Percentiles rank a stretch among this genome's conserved stretches.
These are phyloP conservation scores for Gila robusta DNA, from an alignment of 2,797 vertebrate genomes.

Conservation along the genomic window DNA sequence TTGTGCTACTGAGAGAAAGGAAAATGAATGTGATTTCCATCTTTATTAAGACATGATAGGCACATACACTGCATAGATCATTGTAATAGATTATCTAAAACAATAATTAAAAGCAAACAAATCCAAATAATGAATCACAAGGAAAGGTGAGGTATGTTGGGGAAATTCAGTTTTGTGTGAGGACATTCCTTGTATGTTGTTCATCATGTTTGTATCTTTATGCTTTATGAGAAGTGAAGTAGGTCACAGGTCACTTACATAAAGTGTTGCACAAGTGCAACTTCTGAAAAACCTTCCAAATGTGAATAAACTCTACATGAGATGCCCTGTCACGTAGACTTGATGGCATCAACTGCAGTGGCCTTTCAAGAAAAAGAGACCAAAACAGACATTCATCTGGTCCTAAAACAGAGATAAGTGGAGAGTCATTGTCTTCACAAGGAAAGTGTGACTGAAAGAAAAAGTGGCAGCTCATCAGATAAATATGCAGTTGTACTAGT, in stretches of 20 bases:
- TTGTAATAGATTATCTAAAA: not conserved
- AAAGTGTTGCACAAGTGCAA: not conserved
- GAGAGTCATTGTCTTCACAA: not conserved
- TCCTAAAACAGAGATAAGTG: not conserved
- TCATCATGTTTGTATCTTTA: not conserved
- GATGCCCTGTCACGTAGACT: not conserved
- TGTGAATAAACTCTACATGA: not conserved
- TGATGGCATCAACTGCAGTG: not conserved
- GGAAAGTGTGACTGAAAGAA: slow-evolving; percentile 25
- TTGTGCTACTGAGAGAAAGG: not conserved
- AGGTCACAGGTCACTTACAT: not conserved
- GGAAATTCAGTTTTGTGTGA: not conserved
- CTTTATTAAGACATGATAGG: not conserved
- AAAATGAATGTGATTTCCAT: not conserved
- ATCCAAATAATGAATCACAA: not conserved
- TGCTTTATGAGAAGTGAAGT: slow-evolving; percentile 15
- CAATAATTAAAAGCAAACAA: not conserved
- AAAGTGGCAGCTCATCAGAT: not conserved
- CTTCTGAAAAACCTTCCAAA: not conserved
- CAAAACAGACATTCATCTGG: not conserved
- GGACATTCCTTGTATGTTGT: not conserved
- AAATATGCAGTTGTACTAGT: slow-evolving; percentile 29
- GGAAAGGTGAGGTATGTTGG: not conserved
- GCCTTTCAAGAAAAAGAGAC: not conserved
- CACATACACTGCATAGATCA: not conserved